phyloP scores from a whole-genome alignment of 2,888 invertebrate genomes.

The Lepidocyrtinus sp. region DNA sequence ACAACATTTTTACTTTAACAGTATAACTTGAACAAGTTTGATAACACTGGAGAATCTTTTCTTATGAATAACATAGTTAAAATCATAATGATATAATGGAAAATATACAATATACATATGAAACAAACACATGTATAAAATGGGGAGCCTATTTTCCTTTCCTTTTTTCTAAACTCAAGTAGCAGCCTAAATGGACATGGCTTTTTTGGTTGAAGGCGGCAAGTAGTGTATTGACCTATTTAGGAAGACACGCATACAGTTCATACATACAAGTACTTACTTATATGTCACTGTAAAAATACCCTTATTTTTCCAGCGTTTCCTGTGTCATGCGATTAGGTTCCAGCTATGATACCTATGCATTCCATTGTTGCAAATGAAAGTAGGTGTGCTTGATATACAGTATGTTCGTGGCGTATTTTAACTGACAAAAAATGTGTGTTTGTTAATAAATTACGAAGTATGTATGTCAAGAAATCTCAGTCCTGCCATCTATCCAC shows the following conservation, averaged over 20 bases:
- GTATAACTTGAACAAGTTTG: too few relatives aligned
- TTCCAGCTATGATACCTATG: not conserved
- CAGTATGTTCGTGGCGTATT: too few relatives aligned
- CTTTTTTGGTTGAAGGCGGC: not conserved
- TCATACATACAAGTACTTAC: too few relatives aligned
- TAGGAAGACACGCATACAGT: slow-evolving; percentile 43
- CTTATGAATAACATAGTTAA: not conserved
- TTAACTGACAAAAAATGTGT: too few relatives aligned
- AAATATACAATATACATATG: not conserved
- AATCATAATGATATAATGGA: not conserved
- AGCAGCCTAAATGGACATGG: not conserved
- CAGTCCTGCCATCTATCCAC: too few relatives aligned
- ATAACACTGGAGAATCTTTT: not conserved
- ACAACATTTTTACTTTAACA: not conserved
- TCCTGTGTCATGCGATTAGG: not conserved
- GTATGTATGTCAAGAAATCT: too few relatives aligned
- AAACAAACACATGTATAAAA: not conserved
- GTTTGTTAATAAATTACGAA: too few relatives aligned
- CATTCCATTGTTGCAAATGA: not conserved
- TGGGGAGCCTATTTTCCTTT: not conserved
- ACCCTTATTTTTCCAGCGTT: not conserved
- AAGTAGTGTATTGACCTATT: slow-evolving; percentile 31
- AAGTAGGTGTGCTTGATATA: not conserved
- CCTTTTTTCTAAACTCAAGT: not conserved
- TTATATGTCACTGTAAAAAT: too few relatives aligned